Base-by-base conservation (phyloP, 2,888 invertebrate species). In the Drosophila putrida region DNA sequence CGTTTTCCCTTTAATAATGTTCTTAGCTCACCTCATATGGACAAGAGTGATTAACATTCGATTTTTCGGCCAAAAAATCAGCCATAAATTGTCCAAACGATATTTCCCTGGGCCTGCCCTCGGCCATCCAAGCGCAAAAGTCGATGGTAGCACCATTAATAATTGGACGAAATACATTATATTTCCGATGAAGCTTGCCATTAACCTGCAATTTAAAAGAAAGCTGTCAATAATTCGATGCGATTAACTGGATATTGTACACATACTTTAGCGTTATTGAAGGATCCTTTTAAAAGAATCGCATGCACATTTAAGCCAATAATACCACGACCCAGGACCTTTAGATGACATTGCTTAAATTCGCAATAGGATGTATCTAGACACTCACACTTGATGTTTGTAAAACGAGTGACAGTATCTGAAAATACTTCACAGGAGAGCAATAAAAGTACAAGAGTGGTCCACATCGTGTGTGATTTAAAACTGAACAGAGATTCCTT, bases 111-210 rank as follows among this genome's bases (percentile, higher is more conserved):
- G 2, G 0, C 0, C 8, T 38, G 0, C 20, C 0, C 1, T 13
- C 35, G 1, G 4, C 9, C 39, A 69, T 55, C 9, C 11, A 31
- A 0, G 54, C 39, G 10, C 77, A 73, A 51, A 55, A 73, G 33
- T 77, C 47, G 0, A 49, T 6, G 0, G 57, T 77, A 0, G 2
- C 6, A 11, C 75, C 71, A 4, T 47, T 53, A 25, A 76, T 15
- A 25, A 39, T 69, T 1, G 69, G 69, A 4, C 31, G 68, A 62
- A 33, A 76, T 0, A 62, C 69, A 43, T 36, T 76, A 6, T 11
- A 65, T 35, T 36, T 62, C 0, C 60, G 67, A 15, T 13, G 54
- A 0, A 72, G 6, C 6, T 44, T 46, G 0, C 68, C 6, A 51
- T 72, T 59, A 6, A 71, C 44, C 62, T 72, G 11, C 6, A 53